These are phyloP conservation scores for Geodia barretti DNA, from an alignment of 37 sponge, comb jelly and placozoan genomes.

Conservation along the genomic window DNA sequence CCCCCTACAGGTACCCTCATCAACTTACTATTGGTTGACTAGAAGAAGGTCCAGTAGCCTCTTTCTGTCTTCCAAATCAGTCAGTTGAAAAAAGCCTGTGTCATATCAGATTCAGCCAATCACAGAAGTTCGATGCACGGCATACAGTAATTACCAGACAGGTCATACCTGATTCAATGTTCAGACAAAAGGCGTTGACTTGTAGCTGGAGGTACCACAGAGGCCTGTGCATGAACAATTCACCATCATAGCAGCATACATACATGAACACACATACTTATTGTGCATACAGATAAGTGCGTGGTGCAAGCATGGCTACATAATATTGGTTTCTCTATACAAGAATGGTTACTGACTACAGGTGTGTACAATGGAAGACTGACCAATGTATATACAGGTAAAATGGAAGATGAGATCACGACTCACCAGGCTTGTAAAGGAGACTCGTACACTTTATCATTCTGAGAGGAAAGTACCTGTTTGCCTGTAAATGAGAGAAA, in stretches of 20 bases:
- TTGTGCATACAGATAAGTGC: too few species aligned
- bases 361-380: too few species aligned
- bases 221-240: too few species aligned
- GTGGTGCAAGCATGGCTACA: too few species aligned
- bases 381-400: too few species aligned
- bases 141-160: too few species aligned
- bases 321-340: too few species aligned
- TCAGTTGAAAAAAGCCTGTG: not conserved
- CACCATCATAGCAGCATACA: too few species aligned
- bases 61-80: not conserved
- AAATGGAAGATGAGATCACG: not conserved
- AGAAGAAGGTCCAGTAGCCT: conserved; percentile 5
- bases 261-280: too few species aligned
- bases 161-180: not conserved
- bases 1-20: not conserved
- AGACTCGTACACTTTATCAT: not conserved
- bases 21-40: conserved; percentile 6
- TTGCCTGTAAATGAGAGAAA: not conserved
- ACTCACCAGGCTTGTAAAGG: not conserved
- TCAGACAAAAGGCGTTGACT: not conserved
- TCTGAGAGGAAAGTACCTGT: not conserved
- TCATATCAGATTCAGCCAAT: not conserved
- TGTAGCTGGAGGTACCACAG: not conserved
- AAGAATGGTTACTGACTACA: too few species aligned
- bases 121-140: not conserved